Conservation (phyloP, 2,797 vertebrate genomes). For the Pelochelys cantorii region DNA sequence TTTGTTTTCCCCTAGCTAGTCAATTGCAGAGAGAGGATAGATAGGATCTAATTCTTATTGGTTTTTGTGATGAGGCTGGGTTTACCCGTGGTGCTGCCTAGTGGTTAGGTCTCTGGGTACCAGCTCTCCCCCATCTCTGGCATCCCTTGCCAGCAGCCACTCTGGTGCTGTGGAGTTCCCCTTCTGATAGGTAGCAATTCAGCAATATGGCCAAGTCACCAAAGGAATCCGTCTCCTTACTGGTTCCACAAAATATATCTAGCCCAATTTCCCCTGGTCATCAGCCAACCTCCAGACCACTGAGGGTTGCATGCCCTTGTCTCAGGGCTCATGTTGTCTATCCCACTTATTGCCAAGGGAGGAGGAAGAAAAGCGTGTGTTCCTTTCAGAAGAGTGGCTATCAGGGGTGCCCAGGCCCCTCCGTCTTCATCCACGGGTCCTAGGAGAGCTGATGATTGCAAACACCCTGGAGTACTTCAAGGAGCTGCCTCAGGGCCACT, state of each 20-base stretch:
- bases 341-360: not conserved
- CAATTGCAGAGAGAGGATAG: not conserved
- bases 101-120: not conserved
- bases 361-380: not conserved
- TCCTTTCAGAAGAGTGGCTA: no score
- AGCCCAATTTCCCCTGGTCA: not conserved
- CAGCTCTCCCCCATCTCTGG: not conserved
- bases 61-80: not conserved
- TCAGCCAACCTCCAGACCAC: not conserved
- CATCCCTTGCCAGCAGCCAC: not conserved
- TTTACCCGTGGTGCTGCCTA: not conserved
- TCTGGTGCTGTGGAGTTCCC: not conserved
- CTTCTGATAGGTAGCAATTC: not conserved
- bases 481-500: not conserved
- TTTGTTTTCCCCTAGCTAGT: not conserved
- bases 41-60: not conserved
- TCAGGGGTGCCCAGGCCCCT: no score
- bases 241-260: not conserved
- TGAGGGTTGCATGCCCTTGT: not conserved
- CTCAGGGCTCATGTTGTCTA: not conserved
- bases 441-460: not conserved
- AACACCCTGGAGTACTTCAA: not conserved
- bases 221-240: not conserved
- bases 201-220: not conserved
- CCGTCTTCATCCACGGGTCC: not conserved